These are phyloP conservation scores for Limnephilus rhombicus DNA, from an alignment of 2,888 invertebrate genomes.

Conservation along the genomic window DNA sequence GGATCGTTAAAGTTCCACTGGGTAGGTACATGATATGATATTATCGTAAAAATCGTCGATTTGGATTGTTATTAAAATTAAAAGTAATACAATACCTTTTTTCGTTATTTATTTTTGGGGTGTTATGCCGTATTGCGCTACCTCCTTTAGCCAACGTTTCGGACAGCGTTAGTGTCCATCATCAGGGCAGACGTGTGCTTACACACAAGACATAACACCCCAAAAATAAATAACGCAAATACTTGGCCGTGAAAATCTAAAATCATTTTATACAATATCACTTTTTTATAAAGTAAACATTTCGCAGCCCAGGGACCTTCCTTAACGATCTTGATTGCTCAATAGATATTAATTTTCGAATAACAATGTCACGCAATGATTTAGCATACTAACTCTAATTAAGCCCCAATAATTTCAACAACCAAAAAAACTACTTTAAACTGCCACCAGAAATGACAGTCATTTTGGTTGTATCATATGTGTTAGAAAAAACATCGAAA, in stretches of 20 bases:
- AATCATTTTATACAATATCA: too few relatives aligned
- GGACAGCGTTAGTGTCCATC: too few relatives aligned
- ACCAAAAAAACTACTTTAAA: background rate
- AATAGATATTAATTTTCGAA: background rate
- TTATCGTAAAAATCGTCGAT: background rate
- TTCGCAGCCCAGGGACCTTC: background rate
- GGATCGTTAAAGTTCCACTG: background rate
- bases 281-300: background rate
- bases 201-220: too few relatives aligned
- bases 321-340: background rate
- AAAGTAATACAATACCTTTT: too few relatives aligned
- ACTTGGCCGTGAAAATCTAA: too few relatives aligned
- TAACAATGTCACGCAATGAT: background rate
- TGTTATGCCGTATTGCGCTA: too few relatives aligned
- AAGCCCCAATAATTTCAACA: background rate
- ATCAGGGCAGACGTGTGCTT: too few relatives aligned
- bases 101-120: too few relatives aligned
- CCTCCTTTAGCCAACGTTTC: too few relatives aligned
- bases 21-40: background rate
- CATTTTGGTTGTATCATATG: background rate
- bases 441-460: background rate
- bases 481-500: slow-evolving; percentile 12
- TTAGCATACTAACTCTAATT: slow-evolving; percentile 31
- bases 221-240: too few relatives aligned
- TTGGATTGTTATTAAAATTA: too few relatives aligned